Evolutionary conservation across 2,888 invertebrate genomes (phyloP), one percentile per base, ranked within the genome.

Genomic region (Penaeus monodon): DNA sequence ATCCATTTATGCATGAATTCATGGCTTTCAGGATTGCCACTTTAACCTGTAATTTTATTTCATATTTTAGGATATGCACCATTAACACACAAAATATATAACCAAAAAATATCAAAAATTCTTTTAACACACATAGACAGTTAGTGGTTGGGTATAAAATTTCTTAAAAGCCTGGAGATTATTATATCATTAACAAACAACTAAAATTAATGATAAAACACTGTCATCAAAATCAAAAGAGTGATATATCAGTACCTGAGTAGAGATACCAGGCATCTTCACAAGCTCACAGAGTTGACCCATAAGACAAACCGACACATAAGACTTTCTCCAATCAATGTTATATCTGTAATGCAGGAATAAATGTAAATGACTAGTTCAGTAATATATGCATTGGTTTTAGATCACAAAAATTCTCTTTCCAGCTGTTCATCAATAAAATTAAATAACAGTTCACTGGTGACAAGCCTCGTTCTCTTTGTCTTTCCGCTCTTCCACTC

Each of bases 281-380:
- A 80, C 77, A 33, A 84, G 49, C 27, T 88, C 81, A 77, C 88
- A 88, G 57, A 88, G 64, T 29, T 74, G 74, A 33, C 78, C 80
- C 84, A 88, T 80, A 24, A 88, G 77, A 81, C 88, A 88, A 33
- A 88, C 84, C 2, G 88, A 88, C 14, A 70, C 80, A 76, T 38
- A 88, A 24, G 81, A 81, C 77, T 88, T 88, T 64, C 84, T 78
- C 88, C 88, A 88, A 81, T 88, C 88, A 33, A 88, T 88, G 81
- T 88, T 84, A 57, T 81, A 88, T 68, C 88, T 88, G 76, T 22
- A 77, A 33, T 29, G 4, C 33, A n/a, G 77, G 3, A 57, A 27
- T 20, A 22, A 83, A 24, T 44, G n/a, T 44, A 24, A 38, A 24
- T 76, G 17, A 57, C 17, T 20, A 57, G 17, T 57, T 57, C 1